Conservation (phyloP, 2,888 invertebrate species). For the Lepidocyrtoides sp. region DNA sequence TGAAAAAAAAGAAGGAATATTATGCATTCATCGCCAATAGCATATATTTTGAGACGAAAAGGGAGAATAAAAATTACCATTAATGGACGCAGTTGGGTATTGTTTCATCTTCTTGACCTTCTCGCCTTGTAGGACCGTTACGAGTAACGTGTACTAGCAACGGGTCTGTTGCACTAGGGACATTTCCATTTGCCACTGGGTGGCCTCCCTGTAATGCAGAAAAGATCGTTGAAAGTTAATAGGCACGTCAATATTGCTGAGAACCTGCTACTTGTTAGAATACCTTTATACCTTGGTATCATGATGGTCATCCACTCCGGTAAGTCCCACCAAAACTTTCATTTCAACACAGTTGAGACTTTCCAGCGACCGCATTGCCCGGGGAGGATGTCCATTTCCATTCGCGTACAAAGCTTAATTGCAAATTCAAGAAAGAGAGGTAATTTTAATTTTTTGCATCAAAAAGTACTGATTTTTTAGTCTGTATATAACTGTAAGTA, state of each 20-base stretch:
- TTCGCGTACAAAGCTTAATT: constrained; percentile 80
- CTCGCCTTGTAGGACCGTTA: constrained; percentile 77
- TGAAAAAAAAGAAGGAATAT: background rate
- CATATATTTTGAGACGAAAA: too few species aligned
- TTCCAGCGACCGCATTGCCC: constrained; percentile 82
- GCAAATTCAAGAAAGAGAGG: background rate
- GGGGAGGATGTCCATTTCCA: constrained; percentile 82
- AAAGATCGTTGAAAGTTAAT: constrained; percentile 17
- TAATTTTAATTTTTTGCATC: background rate
- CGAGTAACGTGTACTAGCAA: constrained; percentile 82
- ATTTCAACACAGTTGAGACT: constrained; percentile 83
- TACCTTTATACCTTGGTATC: constrained; percentile 84
- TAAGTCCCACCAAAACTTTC: constrained; percentile 82
- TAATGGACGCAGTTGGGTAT: constrained; percentile 81
- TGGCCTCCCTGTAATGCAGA: constrained; percentile 83
- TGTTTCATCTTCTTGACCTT: constrained; percentile 79
- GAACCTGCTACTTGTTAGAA: too few species aligned
- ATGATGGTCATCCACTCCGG: constrained; percentile 78
- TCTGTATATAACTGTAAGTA: background rate
- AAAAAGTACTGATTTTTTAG: too few species aligned
- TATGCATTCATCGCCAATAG: background rate
- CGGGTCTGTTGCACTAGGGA: constrained; percentile 82
- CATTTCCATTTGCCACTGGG: constrained; percentile 78
- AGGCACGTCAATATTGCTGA: background rate
- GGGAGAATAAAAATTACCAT: constrained; percentile 70